Percentiles rank a stretch among this genome's conserved stretches.
phyloP scores from a whole-genome alignment of 2,888 invertebrate species.

The Abrostola tripartita region DNA sequence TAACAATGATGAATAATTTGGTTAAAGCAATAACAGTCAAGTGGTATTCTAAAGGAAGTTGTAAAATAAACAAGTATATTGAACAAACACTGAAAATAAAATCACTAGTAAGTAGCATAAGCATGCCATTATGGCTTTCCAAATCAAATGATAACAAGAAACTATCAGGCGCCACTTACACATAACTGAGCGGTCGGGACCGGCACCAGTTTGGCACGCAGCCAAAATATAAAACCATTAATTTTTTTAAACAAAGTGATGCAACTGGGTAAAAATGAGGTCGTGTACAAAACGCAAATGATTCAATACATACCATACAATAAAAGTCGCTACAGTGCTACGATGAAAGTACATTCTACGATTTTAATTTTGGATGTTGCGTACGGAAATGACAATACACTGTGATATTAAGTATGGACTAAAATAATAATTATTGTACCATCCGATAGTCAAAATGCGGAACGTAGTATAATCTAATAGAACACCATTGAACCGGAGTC shows the following conservation, averaged over 20 bases:
- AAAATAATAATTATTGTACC: neutral
- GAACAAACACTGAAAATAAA: neutral
- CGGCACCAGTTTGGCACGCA: conserved; percentile 66
- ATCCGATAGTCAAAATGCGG: conserved; percentile 17
- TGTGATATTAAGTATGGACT: too few species aligned
- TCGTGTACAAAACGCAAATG: conserved; percentile 44
- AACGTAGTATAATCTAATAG: conserved; percentile 25
- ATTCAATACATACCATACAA: conserved; percentile 29
- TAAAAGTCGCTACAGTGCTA: conserved; percentile 6
- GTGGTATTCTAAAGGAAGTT: neutral
- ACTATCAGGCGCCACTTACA: conserved; percentile 45
- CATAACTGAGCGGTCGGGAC: conserved; percentile 33
- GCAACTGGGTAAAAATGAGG: conserved; percentile 62
- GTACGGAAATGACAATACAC: neutral
- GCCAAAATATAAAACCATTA: conserved; percentile 71
- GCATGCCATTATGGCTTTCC: conserved; percentile 31
- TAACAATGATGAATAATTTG: too few species aligned
- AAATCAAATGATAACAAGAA: conserved; percentile 47
- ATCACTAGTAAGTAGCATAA: conserved; percentile 20
- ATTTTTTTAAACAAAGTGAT: conserved; percentile 69
- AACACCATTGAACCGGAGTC: conserved; percentile 55
- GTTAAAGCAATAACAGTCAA: too few species aligned
- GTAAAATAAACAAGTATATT: neutral
- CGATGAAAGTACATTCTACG: neutral
- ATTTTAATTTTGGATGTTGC: neutral